Evolutionary conservation across 2,113 vertebrate genomes (phyloP), one percentile per base, ranked within the genome.

Genomic region (Nerophis ophidion): DNA sequence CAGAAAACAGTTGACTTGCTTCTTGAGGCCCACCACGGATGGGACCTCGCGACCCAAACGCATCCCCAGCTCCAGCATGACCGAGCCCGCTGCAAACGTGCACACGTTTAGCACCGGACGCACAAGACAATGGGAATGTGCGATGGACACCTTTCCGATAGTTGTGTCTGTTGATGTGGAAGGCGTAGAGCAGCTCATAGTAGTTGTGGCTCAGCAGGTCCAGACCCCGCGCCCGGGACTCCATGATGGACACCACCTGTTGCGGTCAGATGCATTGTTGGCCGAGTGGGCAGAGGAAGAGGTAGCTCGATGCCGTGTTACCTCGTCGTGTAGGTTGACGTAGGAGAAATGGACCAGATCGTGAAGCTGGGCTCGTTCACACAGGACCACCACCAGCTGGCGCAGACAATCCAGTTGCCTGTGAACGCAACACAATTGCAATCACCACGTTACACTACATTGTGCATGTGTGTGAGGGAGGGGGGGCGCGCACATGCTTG

Each of bases 41-140:
- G 92, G 91, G 0, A 98, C 94, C 75, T 99, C 97, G 35, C 94
- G 88, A 60, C 96, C 94, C 42, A 99, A 88, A 40, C 97, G 90
- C 91, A 94, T 94, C 12, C 93, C 95, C 0, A 96, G 94, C 72
- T 99, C 96, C n/a, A 93, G 96, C 96, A 99, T 99, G 80, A 96
- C 95, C 0, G 94, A 93, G 5, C 95, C 94, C 5, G 95, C 96
- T 79, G 65, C 50, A 50, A 14, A 40, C 4, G 56, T 7, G 11
- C 54, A 17, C 34, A 48, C 14, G 5, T 5, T 55, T 11, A 55
- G 34, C n/a, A 1, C 17, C 34, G 33, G 10, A 44, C 3, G 0
- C 3, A 13, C 33, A 9, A 7, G 52, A 7, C 2, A 44, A 26
- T 5, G 14, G 1, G 7, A 1, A 5, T 5, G 34, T 42, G 5